Conservation (phyloP, 2,113 vertebrate genomes). For the Xenus cinereus region DNA sequence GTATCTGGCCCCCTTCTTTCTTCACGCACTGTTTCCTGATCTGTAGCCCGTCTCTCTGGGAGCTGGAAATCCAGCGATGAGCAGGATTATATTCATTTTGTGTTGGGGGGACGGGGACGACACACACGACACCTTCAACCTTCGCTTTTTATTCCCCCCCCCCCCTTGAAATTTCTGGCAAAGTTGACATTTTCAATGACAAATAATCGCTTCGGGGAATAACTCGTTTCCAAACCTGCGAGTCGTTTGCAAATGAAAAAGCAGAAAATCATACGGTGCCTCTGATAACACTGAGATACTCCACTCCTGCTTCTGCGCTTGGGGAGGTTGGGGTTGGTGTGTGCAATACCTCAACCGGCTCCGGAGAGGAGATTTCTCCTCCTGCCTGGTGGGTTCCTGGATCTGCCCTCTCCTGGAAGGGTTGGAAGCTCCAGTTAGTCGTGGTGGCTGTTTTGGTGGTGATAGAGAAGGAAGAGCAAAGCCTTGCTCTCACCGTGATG, state of each 20-base stretch:
- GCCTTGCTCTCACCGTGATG: accelerated
- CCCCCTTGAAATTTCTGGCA: neutral
- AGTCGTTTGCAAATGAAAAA: neutral
- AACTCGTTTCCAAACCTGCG: neutral
- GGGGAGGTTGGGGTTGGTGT: neutral
- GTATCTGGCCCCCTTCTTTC: neutral
- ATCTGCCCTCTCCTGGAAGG: neutral
- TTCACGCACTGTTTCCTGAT: neutral
- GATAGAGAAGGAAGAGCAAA: neutral
- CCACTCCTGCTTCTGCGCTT: neutral
- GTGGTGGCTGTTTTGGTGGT: neutral
- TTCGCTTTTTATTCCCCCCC: accelerated
- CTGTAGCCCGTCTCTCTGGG: neutral
- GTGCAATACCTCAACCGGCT: neutral
- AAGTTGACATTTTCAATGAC: neutral
- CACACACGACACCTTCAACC: neutral
- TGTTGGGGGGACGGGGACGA: neutral
- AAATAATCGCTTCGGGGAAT: neutral
- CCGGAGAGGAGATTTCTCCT: neutral
- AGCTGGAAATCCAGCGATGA: neutral
- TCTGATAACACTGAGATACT: neutral
- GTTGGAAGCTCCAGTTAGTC: neutral
- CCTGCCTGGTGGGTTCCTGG: neutral
- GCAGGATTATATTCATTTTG: neutral
- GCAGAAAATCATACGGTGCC: neutral